Percentiles rank a stretch among this genome's conserved stretches.
These are phyloP conservation scores for Protonemura montana DNA, from an alignment of 2,888 invertebrate species.

Conservation along the genomic window DNA sequence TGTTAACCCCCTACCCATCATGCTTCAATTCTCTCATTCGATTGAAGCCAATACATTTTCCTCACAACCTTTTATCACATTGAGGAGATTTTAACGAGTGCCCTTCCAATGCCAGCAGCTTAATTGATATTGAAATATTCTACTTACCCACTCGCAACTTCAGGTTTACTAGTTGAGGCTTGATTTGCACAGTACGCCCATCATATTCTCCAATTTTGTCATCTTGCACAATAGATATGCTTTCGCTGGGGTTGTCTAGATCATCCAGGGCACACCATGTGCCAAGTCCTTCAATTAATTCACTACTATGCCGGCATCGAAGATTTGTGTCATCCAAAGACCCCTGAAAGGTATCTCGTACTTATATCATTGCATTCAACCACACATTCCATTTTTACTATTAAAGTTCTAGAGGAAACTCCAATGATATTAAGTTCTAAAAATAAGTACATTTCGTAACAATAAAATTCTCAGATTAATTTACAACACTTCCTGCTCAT, in stretches of 20 bases:
- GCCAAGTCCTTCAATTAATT: not conserved
- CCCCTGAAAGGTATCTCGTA: not conserved
- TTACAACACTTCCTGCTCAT: too few species aligned
- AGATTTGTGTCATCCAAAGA: not conserved
- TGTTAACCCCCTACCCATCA: too few species aligned
- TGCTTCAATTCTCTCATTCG: too few species aligned
- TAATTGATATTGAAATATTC: not conserved
- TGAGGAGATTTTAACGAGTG: too few species aligned
- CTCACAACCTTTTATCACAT: too few species aligned
- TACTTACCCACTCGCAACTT: slow-evolving; percentile 61
- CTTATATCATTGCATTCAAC: too few species aligned
- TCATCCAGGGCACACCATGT: slow-evolving; percentile 4
- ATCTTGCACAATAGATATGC: not conserved
- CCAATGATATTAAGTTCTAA: too few species aligned
- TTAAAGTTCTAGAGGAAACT: too few species aligned
- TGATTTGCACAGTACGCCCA: slow-evolving; percentile 61
- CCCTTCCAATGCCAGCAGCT: not conserved
- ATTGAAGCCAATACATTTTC: too few species aligned
- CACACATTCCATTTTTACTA: too few species aligned
- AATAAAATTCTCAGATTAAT: too few species aligned
- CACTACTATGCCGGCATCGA: not conserved
- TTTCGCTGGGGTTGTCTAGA: slow-evolving; percentile 8
- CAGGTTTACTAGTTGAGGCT: slow-evolving; percentile 65
- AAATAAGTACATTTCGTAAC: too few species aligned
- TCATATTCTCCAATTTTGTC: not conserved